These are phyloP conservation scores for Dasysyrphus albostriatus DNA, from an alignment of 2,888 invertebrate genomes.

Conservation along the genomic window DNA sequence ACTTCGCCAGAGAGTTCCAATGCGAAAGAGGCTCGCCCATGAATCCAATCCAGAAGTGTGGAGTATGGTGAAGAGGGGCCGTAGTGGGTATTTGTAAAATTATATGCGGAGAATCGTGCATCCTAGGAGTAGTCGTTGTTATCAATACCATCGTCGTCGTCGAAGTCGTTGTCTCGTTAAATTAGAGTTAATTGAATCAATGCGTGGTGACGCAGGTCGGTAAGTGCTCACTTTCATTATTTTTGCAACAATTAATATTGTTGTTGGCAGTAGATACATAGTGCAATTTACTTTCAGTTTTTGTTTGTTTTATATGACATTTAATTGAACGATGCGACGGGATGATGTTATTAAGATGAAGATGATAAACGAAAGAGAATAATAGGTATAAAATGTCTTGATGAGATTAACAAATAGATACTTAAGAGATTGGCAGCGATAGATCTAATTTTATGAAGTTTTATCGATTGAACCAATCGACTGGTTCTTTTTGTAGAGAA, in stretches of 20 bases:
- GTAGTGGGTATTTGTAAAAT: background rate
- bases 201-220: conserved; percentile 68
- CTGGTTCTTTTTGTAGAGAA: too few species aligned
- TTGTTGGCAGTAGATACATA: conserved; percentile 5
- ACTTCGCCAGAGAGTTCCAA: conserved; percentile 89
- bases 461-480: too few species aligned
- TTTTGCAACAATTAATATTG: conserved; percentile 50
- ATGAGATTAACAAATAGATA: background rate
- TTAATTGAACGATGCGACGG: conserved; percentile 38
- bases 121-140: conserved; percentile 29
- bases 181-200: conserved; percentile 73
- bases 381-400: background rate
- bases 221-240: conserved; percentile 71
- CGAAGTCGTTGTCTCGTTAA: conserved; percentile 52
- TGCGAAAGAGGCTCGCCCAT: conserved; percentile 90
- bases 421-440: background rate
- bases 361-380: background rate
- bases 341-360: background rate
- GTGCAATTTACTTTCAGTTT: conserved; percentile 30
- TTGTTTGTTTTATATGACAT: background rate
- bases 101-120: conserved; percentile 17
- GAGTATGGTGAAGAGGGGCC: conserved; percentile 87
- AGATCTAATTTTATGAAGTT: too few species aligned
- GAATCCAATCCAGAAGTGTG: conserved; percentile 92
- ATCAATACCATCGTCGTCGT: conserved; percentile 14